phyloP scores from a whole-genome alignment of 2,113 vertebrate species.

The Myiozetetes cayanensis region DNA sequence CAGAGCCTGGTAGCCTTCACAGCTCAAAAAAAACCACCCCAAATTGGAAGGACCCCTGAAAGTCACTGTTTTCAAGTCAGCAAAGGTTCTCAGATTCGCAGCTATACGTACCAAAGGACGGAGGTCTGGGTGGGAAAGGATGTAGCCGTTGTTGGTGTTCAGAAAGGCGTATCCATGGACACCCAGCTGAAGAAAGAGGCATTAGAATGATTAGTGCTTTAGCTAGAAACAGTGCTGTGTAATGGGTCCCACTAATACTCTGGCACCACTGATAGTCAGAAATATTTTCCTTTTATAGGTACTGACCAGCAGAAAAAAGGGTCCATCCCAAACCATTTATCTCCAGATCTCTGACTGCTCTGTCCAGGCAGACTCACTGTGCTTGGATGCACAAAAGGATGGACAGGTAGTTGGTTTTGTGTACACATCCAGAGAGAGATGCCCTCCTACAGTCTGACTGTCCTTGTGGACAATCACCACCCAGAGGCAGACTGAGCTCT shows the following conservation, averaged over 20 bases:
- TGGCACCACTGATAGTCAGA: background rate
- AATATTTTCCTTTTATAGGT: background rate
- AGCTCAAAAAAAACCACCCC: background rate
- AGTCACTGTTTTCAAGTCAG: background rate
- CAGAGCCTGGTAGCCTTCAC: background rate
- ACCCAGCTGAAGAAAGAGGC: conserved; percentile 80
- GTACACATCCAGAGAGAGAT: background rate
- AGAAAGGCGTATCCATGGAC: conserved; percentile 93
- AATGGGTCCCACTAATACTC: background rate
- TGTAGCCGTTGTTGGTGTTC: conserved; percentile 95
- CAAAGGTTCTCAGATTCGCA: background rate
- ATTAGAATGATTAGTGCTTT: background rate
- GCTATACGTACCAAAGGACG: conserved; percentile 85
- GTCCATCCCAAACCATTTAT: background rate
- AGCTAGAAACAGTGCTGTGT: background rate
- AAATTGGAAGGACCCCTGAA: background rate
- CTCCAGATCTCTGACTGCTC: accelerated
- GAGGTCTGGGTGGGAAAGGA: conserved; percentile 94
- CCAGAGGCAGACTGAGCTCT: background rate
- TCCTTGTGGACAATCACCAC: accelerated
- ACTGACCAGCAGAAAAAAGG: background rate
- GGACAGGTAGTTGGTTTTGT: background rate
- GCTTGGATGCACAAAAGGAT: background rate
- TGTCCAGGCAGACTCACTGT: background rate
- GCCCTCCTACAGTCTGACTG: background rate